phyloP scores from a whole-genome alignment of 2,113 vertebrate genomes.

The Corythoichthys haematopterus region DNA sequence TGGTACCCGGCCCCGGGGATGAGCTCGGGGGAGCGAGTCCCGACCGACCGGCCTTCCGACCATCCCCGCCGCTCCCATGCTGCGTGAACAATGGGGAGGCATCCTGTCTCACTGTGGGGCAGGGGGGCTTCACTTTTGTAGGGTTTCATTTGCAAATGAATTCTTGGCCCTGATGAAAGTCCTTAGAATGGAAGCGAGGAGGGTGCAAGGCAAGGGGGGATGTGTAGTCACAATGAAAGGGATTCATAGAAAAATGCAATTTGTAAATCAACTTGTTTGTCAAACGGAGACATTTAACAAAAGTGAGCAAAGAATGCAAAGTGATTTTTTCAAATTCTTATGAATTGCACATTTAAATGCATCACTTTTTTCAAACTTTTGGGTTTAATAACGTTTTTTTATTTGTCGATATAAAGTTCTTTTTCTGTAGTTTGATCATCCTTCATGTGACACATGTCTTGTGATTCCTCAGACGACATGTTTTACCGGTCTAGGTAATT shows the following conservation, averaged over 20 bases:
- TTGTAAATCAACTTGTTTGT: constrained; percentile 94
- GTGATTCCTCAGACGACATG: constrained; percentile 1
- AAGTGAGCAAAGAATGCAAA: constrained; percentile 51
- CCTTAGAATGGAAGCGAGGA: constrained; percentile 68
- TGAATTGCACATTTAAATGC: constrained; percentile 35
- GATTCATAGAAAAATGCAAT: constrained; percentile 91
- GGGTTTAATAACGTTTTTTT: neutral
- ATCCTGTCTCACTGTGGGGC: constrained; percentile 98
- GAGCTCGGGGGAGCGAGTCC: constrained; percentile 5
- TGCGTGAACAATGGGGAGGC: constrained; percentile 97
- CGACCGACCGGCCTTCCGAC: constrained; percentile 82
- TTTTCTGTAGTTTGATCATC: neutral
- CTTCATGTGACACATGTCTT: neutral
- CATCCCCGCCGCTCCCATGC: constrained; percentile 93
- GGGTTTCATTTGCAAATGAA: constrained; percentile 99
- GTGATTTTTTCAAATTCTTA: constrained; percentile 50
- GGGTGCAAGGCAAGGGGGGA: constrained; percentile 22
- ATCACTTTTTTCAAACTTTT: constrained; percentile 13
- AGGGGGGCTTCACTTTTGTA: constrained; percentile 86
- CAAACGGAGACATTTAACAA: constrained; percentile 75
- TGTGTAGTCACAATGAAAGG: constrained; percentile 85
- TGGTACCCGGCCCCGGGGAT: neutral
- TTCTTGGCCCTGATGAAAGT: constrained; percentile 89
- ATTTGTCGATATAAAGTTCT: neutral
- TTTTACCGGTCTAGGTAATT: constrained; percentile 10